These are phyloP conservation scores for Cochlearius cochlearius DNA, from an alignment of 2,113 vertebrate genomes.

Conservation along the genomic window DNA sequence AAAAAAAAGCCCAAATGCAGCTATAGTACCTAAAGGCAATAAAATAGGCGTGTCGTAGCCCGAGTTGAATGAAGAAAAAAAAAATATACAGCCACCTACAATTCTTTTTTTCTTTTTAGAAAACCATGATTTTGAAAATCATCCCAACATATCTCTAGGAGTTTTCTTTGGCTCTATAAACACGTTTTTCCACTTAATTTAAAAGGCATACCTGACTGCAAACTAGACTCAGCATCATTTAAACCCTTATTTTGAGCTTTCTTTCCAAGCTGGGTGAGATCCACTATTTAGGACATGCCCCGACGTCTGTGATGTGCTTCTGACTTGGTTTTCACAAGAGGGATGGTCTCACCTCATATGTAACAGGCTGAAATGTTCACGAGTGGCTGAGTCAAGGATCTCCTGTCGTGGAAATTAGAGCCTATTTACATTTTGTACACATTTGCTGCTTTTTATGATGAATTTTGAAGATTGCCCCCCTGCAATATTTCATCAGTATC, in stretches of 20 bases:
- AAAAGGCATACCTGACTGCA: neutral
- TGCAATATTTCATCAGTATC: neutral
- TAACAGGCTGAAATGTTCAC: neutral
- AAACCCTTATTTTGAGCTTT: neutral
- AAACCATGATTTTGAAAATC: neutral
- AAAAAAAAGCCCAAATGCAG: neutral
- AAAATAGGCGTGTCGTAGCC: neutral
- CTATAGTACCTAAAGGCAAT: neutral
- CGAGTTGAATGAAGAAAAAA: rapidly evolving
- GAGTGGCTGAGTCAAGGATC: neutral
- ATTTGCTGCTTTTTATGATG: neutral
- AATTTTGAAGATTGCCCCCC: neutral
- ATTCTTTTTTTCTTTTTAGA: neutral
- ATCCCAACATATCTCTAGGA: neutral
- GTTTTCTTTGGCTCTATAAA: neutral
- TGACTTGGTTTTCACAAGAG: neutral
- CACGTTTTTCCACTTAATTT: neutral
- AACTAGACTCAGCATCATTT: neutral
- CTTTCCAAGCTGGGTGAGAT: neutral
- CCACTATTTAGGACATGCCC: neutral
- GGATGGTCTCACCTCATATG: neutral
- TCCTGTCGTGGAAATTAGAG: rapidly evolving
- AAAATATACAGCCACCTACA: neutral
- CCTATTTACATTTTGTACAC: neutral
- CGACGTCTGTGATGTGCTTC: neutral